Evolutionary conservation across 2,797 vertebrate species (phyloP).

Genomic region (Trichosurus vulpecula): DNA sequence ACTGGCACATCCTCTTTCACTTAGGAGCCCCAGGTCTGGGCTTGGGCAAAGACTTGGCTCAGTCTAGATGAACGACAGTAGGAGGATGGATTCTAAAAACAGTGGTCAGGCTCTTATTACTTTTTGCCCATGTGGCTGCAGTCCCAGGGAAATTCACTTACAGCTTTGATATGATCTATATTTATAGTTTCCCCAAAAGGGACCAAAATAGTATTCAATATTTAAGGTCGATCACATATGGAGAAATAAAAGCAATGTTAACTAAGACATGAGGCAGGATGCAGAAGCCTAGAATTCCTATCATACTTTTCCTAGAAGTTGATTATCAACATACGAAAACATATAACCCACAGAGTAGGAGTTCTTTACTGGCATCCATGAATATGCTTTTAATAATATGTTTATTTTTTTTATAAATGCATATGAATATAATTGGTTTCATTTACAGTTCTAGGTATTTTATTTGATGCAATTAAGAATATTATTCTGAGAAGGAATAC

Average conservation of each 20-base stretch:
- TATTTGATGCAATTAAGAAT: neutral
- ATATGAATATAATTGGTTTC: neutral
- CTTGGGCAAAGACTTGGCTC: neutral
- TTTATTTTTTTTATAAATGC: neutral
- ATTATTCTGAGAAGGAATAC: neutral
- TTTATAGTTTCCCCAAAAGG: neutral
- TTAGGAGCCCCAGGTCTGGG: neutral
- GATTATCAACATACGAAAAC: neutral
- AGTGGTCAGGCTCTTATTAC: neutral
- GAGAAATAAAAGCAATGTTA: neutral
- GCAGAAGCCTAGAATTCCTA: neutral
- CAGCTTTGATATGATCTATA: neutral
- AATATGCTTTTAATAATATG: neutral
- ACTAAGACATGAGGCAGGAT: neutral
- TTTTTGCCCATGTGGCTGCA: neutral
- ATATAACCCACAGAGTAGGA: neutral
- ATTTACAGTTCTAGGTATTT: neutral
- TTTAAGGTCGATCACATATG: neutral
- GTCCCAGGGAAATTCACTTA: neutral
- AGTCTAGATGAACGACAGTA: neutral
- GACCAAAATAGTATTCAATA: neutral
- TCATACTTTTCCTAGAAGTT: neutral
- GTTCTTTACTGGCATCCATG: neutral
- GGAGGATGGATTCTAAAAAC: neutral
- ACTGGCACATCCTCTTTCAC: neutral